Conservation (phyloP, 1,140 invertebrate species). For the Brachionus paranguensis region DNA sequence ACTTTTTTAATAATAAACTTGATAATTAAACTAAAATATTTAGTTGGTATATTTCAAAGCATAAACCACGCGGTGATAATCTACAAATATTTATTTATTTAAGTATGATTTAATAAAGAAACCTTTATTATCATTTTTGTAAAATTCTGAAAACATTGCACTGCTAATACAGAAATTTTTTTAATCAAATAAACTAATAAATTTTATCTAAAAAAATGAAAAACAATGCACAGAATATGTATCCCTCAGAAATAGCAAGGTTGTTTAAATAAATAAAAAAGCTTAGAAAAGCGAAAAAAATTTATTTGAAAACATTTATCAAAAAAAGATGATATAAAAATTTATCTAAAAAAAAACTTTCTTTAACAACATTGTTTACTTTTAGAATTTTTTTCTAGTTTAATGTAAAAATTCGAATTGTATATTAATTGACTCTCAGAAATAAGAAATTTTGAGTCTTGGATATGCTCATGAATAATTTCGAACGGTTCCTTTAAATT, state of each 20-base stretch:
- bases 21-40: too few relatives aligned
- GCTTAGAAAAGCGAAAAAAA: too few relatives aligned
- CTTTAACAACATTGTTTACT: background rate
- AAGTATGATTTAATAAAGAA: background rate
- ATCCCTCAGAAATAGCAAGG: too few relatives aligned
- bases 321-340: background rate
- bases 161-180: too few relatives aligned
- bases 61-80: background rate
- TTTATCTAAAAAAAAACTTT: background rate
- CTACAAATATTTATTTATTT: background rate
- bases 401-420: background rate
- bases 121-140: background rate
- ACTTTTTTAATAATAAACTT: too few relatives aligned
- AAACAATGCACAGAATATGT: too few relatives aligned
- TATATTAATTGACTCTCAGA: background rate
- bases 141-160: background rate
- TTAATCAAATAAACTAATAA: too few relatives aligned
- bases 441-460: background rate
- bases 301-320: background rate
- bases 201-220: too few relatives aligned
- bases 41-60: too few relatives aligned
- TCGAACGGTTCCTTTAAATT: constrained; percentile 26
- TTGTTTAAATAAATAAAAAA: background rate
- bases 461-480: background rate
- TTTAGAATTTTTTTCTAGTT: background rate